phyloP scores from a whole-genome alignment of 2,113 vertebrate species.

The Laticauda laticaudata region DNA sequence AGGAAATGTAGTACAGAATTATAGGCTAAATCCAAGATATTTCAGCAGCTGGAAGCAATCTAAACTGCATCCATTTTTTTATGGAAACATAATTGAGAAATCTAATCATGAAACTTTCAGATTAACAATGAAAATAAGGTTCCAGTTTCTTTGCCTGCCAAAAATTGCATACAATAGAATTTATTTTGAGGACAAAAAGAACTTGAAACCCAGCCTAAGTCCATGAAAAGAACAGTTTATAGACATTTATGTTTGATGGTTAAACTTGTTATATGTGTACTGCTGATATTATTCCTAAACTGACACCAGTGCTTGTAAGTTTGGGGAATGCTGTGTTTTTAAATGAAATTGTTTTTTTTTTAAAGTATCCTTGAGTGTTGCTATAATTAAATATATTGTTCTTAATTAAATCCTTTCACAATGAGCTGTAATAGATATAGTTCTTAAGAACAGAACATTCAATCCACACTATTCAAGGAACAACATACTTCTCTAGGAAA shows the following conservation, averaged over 20 bases:
- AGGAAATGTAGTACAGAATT: neutral
- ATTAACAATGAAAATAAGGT: slow-evolving; percentile 12
- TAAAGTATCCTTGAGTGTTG: slow-evolving; percentile 3
- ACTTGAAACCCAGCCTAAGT: slow-evolving; percentile 46
- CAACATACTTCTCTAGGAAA: neutral
- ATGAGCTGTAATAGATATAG: slow-evolving; percentile 9
- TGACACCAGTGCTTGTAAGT: neutral
- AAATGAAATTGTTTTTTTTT: slow-evolving; percentile 3
- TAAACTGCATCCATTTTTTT: neutral
- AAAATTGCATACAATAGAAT: slow-evolving; percentile 20
- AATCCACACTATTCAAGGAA: neutral
- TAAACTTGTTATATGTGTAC: slow-evolving; percentile 46
- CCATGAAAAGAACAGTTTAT: slow-evolving; percentile 45
- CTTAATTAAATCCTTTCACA: slow-evolving; percentile 11
- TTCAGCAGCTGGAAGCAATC: neutral
- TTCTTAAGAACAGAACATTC: slow-evolving; percentile 18
- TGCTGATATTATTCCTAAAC: slow-evolving; percentile 1
- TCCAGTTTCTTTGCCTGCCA: slow-evolving; percentile 3
- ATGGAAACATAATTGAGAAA: neutral
- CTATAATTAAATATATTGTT: slow-evolving; percentile 27
- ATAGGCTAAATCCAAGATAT: neutral
- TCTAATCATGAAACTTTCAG: neutral
- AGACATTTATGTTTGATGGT: slow-evolving; percentile 31
- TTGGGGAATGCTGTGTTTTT: slow-evolving; percentile 22
- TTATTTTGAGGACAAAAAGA: slow-evolving; percentile 19